A percentile compares a stretch with the other conserved stretches of the same genome.
Evolutionary conservation across 2,888 invertebrate species (phyloP).

Genomic region (Zygaena filipendulae): DNA sequence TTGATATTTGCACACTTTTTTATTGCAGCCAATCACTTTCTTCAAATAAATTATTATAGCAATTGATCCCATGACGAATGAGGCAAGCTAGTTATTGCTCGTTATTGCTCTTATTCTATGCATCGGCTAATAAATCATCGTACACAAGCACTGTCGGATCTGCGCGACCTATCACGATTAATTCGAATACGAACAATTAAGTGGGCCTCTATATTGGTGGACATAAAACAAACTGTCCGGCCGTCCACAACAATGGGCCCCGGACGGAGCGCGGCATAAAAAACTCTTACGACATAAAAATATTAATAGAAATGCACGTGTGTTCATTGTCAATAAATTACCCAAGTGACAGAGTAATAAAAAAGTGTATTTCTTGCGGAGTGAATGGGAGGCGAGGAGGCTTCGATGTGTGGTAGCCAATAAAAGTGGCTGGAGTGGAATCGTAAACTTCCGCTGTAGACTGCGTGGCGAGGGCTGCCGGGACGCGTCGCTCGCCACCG

Average conservation of each 20-base stretch:
- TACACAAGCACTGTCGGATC: constrained; percentile 15
- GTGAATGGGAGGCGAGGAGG: constrained; percentile 66
- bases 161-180: constrained; percentile 31
- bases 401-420: constrained; percentile 64
- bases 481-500: constrained; percentile 23
- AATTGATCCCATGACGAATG: no score
- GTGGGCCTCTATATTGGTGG: constrained; percentile 30
- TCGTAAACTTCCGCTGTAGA: constrained; percentile 61
- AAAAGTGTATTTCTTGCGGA: constrained; percentile 64
- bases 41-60: no score
- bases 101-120: no score
- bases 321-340: constrained; percentile 69
- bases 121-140: no score
- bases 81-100: no score
- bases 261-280: constrained; percentile 35
- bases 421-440: constrained; percentile 60
- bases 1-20: no score
- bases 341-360: constrained; percentile 65
- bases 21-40: no score
- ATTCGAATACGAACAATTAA: constrained; percentile 43
- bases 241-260: constrained; percentile 39
- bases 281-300: constrained; percentile 62
- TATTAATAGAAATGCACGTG: constrained; percentile 69
- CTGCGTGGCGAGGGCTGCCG: constrained; percentile 61
- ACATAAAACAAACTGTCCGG: constrained; percentile 52